phyloP scores from a whole-genome alignment of 2,113 vertebrate species.

The Mugil cephalus region DNA sequence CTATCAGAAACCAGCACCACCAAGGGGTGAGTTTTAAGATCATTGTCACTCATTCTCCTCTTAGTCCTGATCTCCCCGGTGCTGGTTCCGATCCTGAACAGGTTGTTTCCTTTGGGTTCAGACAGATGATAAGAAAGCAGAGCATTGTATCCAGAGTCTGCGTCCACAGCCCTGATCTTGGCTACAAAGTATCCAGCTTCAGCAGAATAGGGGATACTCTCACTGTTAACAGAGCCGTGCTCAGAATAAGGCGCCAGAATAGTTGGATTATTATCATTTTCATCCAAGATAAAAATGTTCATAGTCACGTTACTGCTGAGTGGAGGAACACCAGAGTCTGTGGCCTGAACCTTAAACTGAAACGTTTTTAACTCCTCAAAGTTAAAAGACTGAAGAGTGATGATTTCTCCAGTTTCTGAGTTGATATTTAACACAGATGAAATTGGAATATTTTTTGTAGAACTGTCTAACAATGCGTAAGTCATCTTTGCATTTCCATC shows the following conservation, averaged over 20 bases:
- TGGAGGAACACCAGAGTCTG: constrained; percentile 86
- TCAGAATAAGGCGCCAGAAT: constrained; percentile 80
- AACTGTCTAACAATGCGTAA: constrained; percentile 79
- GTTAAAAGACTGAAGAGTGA: constrained; percentile 65
- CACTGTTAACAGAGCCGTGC: constrained; percentile 79
- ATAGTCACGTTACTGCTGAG: constrained; percentile 81
- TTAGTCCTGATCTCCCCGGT: no score
- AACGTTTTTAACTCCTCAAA: constrained; percentile 74
- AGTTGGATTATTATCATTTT: constrained; percentile 72
- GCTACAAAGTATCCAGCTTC: no score
- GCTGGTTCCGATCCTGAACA: no score
- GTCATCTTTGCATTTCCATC: constrained; percentile 83
- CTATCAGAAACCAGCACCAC: no score
- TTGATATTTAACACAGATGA: constrained; percentile 84
- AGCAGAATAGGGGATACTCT: constrained; percentile 39
- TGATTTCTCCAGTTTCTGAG: constrained; percentile 14
- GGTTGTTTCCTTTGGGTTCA: no score
- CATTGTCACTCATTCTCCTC: no score
- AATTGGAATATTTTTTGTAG: constrained; percentile 66
- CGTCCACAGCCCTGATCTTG: no score
- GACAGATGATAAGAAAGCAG: no score
- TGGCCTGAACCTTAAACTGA: constrained; percentile 85
- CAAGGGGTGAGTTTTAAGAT: no score
- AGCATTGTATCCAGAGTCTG: no score
- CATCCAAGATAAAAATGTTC: constrained; percentile 76